Conservation (phyloP, 2,888 invertebrate genomes). For the Altica lythri region DNA sequence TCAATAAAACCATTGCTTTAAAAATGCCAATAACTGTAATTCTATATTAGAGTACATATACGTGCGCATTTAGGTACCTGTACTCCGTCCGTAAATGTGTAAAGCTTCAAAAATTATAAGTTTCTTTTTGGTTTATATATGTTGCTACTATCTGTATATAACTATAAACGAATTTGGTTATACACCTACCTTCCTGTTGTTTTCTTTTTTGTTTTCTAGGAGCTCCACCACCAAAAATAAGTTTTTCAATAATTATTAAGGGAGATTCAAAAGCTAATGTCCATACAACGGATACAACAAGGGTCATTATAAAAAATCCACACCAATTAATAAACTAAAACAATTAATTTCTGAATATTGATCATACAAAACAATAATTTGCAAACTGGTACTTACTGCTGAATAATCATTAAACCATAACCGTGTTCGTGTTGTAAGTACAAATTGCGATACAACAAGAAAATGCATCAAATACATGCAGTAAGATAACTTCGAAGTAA, state of each 20-base stretch:
- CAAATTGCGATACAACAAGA: conserved; percentile 24
- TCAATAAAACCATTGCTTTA: no score
- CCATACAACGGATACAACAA: conserved; percentile 37
- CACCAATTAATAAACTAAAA: conserved; percentile 33
- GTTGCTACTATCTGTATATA: no score
- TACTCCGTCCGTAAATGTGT: no score
- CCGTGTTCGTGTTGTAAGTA: conserved; percentile 16
- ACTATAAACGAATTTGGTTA: no score
- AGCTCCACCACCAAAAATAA: neutral
- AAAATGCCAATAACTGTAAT: no score
- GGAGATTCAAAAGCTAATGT: conserved; percentile 40
- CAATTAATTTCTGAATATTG: neutral
- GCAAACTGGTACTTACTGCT: conserved; percentile 36
- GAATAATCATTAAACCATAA: conserved; percentile 30
- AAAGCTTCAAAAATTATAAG: no score
- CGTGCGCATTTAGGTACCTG: no score
- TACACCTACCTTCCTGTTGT: no score
- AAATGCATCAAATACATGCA: conserved; percentile 57
- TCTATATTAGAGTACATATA: no score
- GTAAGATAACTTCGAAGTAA: conserved; percentile 61
- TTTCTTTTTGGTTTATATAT: no score
- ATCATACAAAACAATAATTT: neutral
- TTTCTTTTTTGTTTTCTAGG: neutral
- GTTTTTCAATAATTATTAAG: conserved; percentile 36
- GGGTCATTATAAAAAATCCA: conserved; percentile 29